Evolutionary conservation across 2,113 vertebrate species (phyloP).

Genomic region (Anser cygnoides): DNA sequence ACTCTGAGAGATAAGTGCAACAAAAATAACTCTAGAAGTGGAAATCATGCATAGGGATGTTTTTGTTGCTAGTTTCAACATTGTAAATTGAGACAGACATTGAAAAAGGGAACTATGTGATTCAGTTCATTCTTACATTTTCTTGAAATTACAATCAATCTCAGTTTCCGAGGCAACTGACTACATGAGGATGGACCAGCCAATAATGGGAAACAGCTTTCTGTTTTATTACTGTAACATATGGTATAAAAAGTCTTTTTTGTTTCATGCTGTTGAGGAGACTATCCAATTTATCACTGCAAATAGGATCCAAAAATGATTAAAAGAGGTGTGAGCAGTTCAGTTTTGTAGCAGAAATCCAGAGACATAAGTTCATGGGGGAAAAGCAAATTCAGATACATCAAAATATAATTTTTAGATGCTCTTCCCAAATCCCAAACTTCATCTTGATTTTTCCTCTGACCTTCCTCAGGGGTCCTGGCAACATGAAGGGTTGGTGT

Average conservation of each 20-base stretch:
- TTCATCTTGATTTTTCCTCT: background rate
- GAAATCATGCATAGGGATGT: background rate
- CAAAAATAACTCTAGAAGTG: background rate
- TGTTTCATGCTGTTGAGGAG: constrained; percentile 10
- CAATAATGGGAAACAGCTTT: constrained; percentile 66
- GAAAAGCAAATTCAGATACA: background rate
- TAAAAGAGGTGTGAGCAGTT: constrained; percentile 22
- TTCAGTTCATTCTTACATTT: constrained; percentile 48
- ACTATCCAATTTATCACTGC: constrained; percentile 23
- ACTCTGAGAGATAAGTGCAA: background rate
- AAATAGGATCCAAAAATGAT: constrained; percentile 22
- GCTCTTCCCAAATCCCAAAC: background rate
- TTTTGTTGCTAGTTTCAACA: constrained; percentile 17
- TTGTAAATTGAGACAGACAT: constrained; percentile 28
- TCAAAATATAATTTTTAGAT: background rate
- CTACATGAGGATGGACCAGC: constrained; percentile 42
- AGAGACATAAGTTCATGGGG: background rate
- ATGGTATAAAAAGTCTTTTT: constrained; percentile 30
- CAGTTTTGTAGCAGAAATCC: background rate
- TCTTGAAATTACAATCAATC: constrained; percentile 52
- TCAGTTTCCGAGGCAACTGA: constrained; percentile 36
- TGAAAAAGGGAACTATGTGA: background rate
- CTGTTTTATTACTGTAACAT: constrained; percentile 48
- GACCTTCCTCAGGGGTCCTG: background rate
- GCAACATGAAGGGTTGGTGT: background rate